Conservation (phyloP, 2,113 vertebrate species). For the Falcunculus frontatus region DNA sequence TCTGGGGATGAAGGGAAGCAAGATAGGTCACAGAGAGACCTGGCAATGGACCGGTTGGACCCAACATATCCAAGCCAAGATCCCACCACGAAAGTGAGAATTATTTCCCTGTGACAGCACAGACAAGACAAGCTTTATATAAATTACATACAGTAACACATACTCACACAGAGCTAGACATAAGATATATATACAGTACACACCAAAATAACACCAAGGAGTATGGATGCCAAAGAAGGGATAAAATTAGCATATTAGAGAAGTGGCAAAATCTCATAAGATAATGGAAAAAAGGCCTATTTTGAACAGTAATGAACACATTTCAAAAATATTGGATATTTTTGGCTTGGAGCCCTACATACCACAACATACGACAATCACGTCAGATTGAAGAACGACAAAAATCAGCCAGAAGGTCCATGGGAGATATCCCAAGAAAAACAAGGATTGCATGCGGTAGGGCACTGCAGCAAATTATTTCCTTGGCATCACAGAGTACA, state of each 20-base stretch:
- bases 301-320: conserved; percentile 7
- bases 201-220: background rate
- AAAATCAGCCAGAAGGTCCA: background rate
- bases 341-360: background rate
- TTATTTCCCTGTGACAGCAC: background rate
- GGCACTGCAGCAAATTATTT: background rate
- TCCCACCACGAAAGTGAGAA: background rate
- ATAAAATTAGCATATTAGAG: background rate
- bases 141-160: background rate
- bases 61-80: background rate
- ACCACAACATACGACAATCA: background rate
- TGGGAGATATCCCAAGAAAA: background rate
- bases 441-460: background rate
- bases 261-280: background rate
- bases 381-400: background rate
- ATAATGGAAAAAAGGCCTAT: conserved; percentile 13
- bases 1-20: background rate
- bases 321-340: conserved; percentile 12
- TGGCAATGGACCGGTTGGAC: background rate
- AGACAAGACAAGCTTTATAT: background rate
- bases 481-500: background rate
- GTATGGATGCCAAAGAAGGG: background rate
- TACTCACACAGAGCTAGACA: background rate
- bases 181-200: background rate
- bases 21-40: background rate